Evolutionary conservation across 1,140 invertebrate genomes (phyloP).

Genomic region (Brachionus calyciflorus): DNA sequence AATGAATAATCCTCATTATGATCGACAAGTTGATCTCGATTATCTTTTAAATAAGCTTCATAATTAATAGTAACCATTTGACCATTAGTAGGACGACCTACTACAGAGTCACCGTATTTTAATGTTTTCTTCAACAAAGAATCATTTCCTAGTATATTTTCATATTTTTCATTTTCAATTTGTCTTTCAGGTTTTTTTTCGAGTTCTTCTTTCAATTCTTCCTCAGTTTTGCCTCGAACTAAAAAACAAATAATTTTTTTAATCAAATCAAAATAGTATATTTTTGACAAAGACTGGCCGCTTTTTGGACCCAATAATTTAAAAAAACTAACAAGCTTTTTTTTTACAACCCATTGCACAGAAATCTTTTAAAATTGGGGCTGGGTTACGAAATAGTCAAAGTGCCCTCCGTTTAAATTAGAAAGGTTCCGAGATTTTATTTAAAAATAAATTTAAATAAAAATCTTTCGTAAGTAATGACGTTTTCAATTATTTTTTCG

Average conservation of each 20-base stretch:
- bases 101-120: slow-evolving; percentile 7
- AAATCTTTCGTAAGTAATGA: too few relatives aligned
- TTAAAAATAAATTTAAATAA: too few relatives aligned
- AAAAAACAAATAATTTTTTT: neutral
- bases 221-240: neutral
- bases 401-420: too few relatives aligned
- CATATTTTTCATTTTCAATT: slow-evolving; percentile 14
- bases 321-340: too few relatives aligned
- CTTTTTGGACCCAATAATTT: too few relatives aligned
- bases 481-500: too few relatives aligned
- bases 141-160: slow-evolving; percentile 34
- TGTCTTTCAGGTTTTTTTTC: neutral
- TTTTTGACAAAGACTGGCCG: too few relatives aligned
- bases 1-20: slow-evolving; percentile 25
- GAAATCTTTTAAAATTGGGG: too few relatives aligned
- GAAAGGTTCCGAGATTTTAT: too few relatives aligned
- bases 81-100: slow-evolving; percentile 19
- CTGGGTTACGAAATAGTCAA: too few relatives aligned
- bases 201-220: slow-evolving; percentile 19
- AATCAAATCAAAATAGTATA: too few relatives aligned
- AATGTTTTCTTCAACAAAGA: slow-evolving; percentile 17
- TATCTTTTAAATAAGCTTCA: slow-evolving; percentile 43
- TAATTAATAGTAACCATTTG: slow-evolving; percentile 40
- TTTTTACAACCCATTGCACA: too few relatives aligned
- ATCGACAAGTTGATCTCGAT: slow-evolving; percentile 17